A percentile compares a stretch with the other conserved stretches of the same genome.
Conservation (phyloP, 1,140 invertebrate genomes). For the Physella acuta region DNA sequence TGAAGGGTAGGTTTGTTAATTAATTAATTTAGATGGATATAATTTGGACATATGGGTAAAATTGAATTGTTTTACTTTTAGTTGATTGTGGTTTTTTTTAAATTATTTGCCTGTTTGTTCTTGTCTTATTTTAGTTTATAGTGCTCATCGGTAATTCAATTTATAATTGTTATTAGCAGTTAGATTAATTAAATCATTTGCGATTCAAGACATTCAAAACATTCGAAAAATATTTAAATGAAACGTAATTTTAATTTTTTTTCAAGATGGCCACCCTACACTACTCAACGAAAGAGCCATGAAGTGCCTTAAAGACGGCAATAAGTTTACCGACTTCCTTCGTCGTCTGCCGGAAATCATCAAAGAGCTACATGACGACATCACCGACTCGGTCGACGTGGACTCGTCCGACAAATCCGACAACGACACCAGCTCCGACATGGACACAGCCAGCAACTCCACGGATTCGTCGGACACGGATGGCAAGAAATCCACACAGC, state of each 20-base stretch:
- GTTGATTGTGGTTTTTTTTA: background rate
- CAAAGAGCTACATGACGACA: background rate
- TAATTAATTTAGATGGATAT: too few species aligned
- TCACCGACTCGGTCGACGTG: background rate
- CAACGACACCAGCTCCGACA: background rate
- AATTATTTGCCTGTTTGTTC: background rate
- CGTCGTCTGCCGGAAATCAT: background rate
- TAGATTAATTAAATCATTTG: background rate
- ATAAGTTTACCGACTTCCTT: conserved; percentile 7
- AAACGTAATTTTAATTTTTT: too few species aligned
- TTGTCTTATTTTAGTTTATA: background rate
- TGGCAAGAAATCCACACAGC: too few species aligned
- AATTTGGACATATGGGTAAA: too few species aligned
- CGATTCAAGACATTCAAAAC: too few species aligned
- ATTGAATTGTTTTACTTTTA: too few species aligned
- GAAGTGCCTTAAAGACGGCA: background rate
- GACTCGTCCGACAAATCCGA: background rate
- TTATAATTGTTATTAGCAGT: too few species aligned
- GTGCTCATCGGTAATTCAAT: too few species aligned
- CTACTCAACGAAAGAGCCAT: conserved; percentile 2
- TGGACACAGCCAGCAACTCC: background rate
- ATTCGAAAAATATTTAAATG: too few species aligned
- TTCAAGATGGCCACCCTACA: conserved; percentile 2
- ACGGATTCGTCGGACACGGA: too few species aligned
- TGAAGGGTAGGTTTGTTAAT: background rate